Base-by-base conservation (phyloP, 2,888 invertebrate species). In the Philereme transversata region DNA sequence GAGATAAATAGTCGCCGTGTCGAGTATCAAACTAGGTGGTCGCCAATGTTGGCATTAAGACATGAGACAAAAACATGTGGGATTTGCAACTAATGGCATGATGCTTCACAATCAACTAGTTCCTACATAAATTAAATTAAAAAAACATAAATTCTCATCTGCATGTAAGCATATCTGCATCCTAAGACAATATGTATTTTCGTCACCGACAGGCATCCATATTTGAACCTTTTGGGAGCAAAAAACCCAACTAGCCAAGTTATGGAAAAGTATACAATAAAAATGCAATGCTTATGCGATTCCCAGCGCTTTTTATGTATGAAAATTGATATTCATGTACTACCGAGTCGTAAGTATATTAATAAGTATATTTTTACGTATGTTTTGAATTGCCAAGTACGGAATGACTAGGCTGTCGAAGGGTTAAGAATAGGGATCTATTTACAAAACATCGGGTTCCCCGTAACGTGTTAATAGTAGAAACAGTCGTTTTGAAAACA, bases 401-500 rank as follows among this genome's bases (percentile, higher is more conserved):
- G 61, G 52, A 64, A 65, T 59, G 64, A 64, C 57, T 65, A 63
- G 67, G 59, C 56, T 54, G 62, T 62, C 53, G 60, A 69, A 70
- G 64, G 55, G 69, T 73, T 72, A 63, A 72, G 73, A 75, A 73
- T 69, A 70, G 70, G 66, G 70, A 63, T 68, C 54, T 80, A 81
- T 83, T 84, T 85, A 84, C 83, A 82, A 83, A 80, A 72, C 68
- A 58, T 65, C 68, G 68, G 64, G 64, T 86, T 81, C 85, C 60
- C 66, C 61, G 84, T 85, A 86, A 67, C 72, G 76, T 76, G 77
- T 72, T 73, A 72, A 63, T 84, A 74, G 77, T 76, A 78, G 82
- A 84, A 87, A 79, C 80, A 77, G 72, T 67, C 77, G 81, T 80
- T 85, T 85, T 78, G 80, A 84, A 86, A 87, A 87, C 87, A 87